phyloP scores from a whole-genome alignment of 2,888 invertebrate genomes.

The Trachelus stipa region DNA sequence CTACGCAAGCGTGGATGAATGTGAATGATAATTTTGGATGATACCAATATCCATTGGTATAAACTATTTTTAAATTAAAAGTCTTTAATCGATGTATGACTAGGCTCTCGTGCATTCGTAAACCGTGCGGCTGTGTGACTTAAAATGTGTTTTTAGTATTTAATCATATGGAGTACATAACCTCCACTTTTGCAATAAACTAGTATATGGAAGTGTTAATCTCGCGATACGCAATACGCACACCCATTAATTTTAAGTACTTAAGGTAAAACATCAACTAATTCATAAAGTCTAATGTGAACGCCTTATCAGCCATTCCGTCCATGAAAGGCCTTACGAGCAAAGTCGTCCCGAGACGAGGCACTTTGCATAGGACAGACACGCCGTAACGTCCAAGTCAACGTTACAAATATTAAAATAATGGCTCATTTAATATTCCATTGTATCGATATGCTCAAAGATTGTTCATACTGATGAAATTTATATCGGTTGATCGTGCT shows the following conservation, averaged over 20 bases:
- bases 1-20: background rate
- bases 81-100: constrained; percentile 3
- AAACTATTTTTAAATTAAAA: background rate
- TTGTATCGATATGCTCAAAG: background rate
- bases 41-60: background rate
- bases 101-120: constrained; percentile 32
- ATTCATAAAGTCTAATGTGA: background rate
- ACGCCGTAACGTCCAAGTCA: constrained; percentile 23
- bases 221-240: background rate
- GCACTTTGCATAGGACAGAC: constrained; percentile 55
- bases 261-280: background rate
- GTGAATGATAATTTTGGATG: background rate
- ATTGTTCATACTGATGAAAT: background rate
- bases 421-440: background rate
- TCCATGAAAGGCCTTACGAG: constrained; percentile 62
- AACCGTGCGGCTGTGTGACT: constrained; percentile 57
- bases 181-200: background rate
- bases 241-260: background rate
- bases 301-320: constrained; percentile 61
- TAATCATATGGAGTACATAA: background rate
- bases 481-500: background rate
- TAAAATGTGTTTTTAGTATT: constrained; percentile 33
- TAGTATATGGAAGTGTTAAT: background rate
- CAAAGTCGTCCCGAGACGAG: constrained; percentile 34
- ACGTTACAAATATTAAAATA: background rate